phyloP scores from a whole-genome alignment of 2,888 invertebrate species.

The Phaonia tiefii region DNA sequence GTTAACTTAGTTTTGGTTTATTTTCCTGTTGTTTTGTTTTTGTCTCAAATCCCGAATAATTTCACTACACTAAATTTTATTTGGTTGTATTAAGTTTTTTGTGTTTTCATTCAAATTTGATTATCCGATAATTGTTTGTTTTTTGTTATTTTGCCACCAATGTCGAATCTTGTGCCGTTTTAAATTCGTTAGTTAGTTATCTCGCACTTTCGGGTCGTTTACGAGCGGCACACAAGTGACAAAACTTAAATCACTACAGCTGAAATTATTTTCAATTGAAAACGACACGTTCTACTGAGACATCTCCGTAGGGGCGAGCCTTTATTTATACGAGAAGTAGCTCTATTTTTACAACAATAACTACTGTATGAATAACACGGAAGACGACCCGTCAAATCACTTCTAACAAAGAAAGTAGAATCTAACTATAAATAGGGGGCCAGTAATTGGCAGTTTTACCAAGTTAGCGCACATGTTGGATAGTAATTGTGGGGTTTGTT shows the following conservation, averaged over 20 bases:
- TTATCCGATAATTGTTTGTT: constrained; percentile 28
- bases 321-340: constrained; percentile 64
- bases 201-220: neutral
- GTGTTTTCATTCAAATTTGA: constrained; percentile 29
- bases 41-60: neutral
- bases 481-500: neutral
- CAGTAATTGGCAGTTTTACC: neutral
- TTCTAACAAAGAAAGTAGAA: neutral
- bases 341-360: constrained; percentile 29
- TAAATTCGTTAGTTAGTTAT: constrained; percentile 21
- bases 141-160: neutral
- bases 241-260: constrained; percentile 12
- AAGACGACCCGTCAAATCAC: too few species aligned
- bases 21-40: neutral
- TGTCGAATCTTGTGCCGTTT: neutral
- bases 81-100: constrained; percentile 43
- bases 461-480: neutral
- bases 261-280: constrained; percentile 59
- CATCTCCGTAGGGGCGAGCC: constrained; percentile 40
- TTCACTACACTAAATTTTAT: constrained; percentile 38
- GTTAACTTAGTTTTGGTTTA: neutral
- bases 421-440: neutral
- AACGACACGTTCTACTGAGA: constrained; percentile 50
- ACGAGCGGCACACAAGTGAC: constrained; percentile 13
- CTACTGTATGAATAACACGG: neutral